Percentiles rank a stretch among this genome's conserved stretches.
phyloP scores from a whole-genome alignment of 2,113 vertebrate species.

The Nerophis lumbriciformis region DNA sequence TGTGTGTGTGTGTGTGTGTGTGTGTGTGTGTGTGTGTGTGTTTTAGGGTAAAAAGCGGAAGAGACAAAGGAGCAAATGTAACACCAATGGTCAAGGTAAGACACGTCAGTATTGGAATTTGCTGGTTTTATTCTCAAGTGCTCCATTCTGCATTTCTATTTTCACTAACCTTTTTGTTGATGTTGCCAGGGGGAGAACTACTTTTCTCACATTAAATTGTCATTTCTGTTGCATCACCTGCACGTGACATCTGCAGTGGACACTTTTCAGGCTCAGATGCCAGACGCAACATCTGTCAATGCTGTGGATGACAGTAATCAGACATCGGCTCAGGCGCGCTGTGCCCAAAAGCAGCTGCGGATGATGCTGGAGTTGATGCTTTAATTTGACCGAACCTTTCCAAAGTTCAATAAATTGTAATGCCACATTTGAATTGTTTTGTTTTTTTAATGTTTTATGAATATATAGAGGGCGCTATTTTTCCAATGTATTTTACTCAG shows the following conservation, averaged over 20 bases:
- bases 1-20: background rate
- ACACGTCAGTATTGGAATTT: background rate
- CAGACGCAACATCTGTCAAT: background rate
- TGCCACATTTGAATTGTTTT: no score
- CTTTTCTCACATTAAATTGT: no score
- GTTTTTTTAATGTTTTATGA: background rate
- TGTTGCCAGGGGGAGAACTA: no score
- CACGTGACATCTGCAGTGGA: background rate
- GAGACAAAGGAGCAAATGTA: background rate
- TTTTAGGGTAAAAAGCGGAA: conserved; percentile 6
- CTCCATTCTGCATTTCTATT: no score
- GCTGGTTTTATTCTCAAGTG: no score
- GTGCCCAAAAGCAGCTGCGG: conserved; percentile 1
- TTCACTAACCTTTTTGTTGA: no score
- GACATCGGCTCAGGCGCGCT: no score
- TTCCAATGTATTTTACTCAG: no score
- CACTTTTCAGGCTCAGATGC: background rate
- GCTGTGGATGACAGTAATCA: background rate
- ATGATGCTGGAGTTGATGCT: conserved; percentile 6
- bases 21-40: background rate
- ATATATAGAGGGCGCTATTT: no score
- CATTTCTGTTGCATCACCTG: no score
- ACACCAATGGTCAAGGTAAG: background rate
- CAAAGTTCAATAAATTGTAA: no score
- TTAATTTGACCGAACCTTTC: background rate